A percentile compares a stretch with the other conserved stretches of the same genome.
These are phyloP conservation scores for Acromyrmex heyeri DNA, from an alignment of 1,140 invertebrate genomes.

Conservation along the genomic window DNA sequence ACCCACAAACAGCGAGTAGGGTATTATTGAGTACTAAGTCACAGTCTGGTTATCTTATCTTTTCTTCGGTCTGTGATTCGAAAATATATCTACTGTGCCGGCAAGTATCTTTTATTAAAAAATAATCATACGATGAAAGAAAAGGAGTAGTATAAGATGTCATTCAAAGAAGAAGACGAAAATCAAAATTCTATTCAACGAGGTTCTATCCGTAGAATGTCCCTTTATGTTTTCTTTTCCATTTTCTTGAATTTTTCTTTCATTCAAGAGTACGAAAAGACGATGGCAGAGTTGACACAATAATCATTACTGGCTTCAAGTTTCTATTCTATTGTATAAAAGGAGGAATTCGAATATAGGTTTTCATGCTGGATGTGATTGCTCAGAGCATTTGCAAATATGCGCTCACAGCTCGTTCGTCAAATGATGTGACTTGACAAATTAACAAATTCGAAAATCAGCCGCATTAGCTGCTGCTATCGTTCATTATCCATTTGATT, in stretches of 20 bases:
- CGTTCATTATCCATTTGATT: slow-evolving; percentile 4
- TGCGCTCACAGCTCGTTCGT: neutral
- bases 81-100: neutral
- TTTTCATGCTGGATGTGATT: neutral
- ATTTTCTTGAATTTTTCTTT: slow-evolving; percentile 60
- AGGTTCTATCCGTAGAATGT: slow-evolving; percentile 23
- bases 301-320: slow-evolving; percentile 62
- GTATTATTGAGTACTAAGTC: no score
- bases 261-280: slow-evolving; percentile 65
- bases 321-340: slow-evolving; percentile 66
- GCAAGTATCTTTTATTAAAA: slow-evolving; percentile 3
- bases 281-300: slow-evolving; percentile 44
- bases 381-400: neutral
- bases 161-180: slow-evolving; percentile 30
- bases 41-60: neutral
- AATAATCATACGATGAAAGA: neutral
- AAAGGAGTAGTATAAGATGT: neutral
- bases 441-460: slow-evolving; percentile 15
- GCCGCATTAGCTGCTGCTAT: no score
- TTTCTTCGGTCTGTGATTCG: neutral
- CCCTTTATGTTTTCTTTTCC: slow-evolving; percentile 35
- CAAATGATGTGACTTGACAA: neutral
- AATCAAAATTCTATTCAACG: slow-evolving; percentile 71
- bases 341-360: slow-evolving; percentile 39
- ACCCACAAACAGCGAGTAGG: no score